These are phyloP conservation scores for Prosopocoilus inquinatus DNA, from an alignment of 2,888 invertebrate genomes.

Conservation along the genomic window DNA sequence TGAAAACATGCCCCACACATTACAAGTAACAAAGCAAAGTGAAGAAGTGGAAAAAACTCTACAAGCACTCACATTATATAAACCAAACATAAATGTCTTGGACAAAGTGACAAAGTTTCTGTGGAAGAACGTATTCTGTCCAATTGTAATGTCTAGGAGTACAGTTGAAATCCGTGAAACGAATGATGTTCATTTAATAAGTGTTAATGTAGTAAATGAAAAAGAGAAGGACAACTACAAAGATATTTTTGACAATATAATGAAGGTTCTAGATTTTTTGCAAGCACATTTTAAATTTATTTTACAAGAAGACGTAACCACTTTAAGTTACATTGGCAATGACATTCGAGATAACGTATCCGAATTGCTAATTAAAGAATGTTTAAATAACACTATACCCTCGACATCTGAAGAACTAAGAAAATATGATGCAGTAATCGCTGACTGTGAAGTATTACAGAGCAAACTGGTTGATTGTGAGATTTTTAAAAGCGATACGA, in stretches of 20 bases:
- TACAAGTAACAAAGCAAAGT: conserved; percentile 45
- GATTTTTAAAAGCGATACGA: conserved; percentile 58
- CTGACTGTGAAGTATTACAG: conserved; percentile 67
- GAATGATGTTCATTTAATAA: conserved; percentile 31
- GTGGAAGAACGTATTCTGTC: conserved; percentile 57
- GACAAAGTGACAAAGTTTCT: conserved; percentile 60
- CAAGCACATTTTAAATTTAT: conserved; percentile 56
- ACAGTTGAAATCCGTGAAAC: conserved; percentile 50
- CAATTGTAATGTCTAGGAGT: conserved; percentile 56
- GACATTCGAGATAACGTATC: conserved; percentile 61
- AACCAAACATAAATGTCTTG: conserved; percentile 49
- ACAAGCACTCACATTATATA: conserved; percentile 36
- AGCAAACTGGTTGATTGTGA: conserved; percentile 58
- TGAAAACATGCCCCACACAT: conserved; percentile 24
- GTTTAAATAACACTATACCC: conserved; percentile 74
- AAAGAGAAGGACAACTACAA: conserved; percentile 52
- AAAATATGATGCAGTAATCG: conserved; percentile 60
- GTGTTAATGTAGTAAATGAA: conserved; percentile 49
- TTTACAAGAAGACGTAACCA: conserved; percentile 48
- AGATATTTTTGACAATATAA: conserved; percentile 59
- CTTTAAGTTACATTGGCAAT: conserved; percentile 58
- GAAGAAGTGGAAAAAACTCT: conserved; percentile 51
- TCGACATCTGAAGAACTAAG: conserved; percentile 69
- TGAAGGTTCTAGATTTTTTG: conserved; percentile 59
- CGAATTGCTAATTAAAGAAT: conserved; percentile 67